Conservation (phyloP, 2,113 vertebrate genomes). For the Alouatta palliata region DNA sequence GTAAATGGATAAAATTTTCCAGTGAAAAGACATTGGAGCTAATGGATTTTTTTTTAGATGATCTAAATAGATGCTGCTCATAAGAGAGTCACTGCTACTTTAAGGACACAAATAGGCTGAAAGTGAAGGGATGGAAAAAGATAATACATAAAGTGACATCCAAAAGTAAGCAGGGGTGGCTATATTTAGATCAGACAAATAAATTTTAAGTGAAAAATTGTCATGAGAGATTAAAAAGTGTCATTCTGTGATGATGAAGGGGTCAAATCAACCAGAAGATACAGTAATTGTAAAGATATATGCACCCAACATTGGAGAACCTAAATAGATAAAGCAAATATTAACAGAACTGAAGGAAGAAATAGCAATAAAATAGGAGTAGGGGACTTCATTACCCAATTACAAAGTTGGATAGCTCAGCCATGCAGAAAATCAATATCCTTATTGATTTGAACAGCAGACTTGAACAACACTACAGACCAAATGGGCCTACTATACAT, state of each 20-base stretch:
- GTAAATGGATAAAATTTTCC: not conserved
- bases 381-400: not conserved
- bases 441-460: no score
- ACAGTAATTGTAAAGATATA: not conserved
- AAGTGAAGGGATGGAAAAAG: not conserved
- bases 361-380: not conserved
- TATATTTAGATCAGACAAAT: not conserved
- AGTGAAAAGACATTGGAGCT: not conserved
- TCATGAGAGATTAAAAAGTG: not conserved
- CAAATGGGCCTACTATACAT: not conserved
- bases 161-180: not conserved
- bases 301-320: not conserved
- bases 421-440: not conserved
- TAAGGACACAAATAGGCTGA: not conserved
- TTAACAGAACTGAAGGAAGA: not conserved
- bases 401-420: not conserved
- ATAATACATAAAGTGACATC: not conserved
- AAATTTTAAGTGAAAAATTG: not conserved
- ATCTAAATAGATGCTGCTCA: not conserved
- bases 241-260: not conserved
- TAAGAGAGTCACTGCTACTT: not conserved
- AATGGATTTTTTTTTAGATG: not conserved
- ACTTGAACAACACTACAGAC: not conserved
- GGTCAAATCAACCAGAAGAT: not conserved
- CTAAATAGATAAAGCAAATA: not conserved